Evolutionary conservation across 53 echinoderm and acorn worm species (phyloP).

Genomic region (Patiria pectinifera): DNA sequence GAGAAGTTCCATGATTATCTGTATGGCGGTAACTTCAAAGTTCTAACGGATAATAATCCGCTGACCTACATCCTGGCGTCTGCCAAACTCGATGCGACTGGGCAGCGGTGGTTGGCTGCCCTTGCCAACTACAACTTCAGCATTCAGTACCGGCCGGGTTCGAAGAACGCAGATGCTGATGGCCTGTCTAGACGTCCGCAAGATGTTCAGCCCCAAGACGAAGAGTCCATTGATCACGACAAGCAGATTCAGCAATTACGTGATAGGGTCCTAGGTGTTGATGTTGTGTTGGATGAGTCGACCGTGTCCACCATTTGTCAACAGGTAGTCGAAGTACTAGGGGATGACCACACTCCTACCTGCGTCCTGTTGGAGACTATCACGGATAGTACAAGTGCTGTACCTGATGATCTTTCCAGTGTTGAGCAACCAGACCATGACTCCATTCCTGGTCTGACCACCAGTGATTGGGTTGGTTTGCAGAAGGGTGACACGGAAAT

Average conservation of each 20-base stretch:
- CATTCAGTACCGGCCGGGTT: constrained; percentile 69
- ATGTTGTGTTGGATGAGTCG: constrained; percentile 13
- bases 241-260: not conserved
- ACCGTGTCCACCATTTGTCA: too few species aligned
- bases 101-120: constrained; percentile 74
- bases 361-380: too few species aligned
- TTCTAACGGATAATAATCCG: too few species aligned
- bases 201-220: not conserved
- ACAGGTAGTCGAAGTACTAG: too few species aligned
- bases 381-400: too few species aligned
- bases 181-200: constrained; percentile 53
- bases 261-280: not conserved
- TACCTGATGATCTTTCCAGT: too few species aligned
- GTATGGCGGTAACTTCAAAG: constrained; percentile 65
- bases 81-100: constrained; percentile 68
- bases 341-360: too few species aligned
- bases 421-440: too few species aligned
- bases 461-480: too few species aligned
- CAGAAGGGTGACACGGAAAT: too few species aligned
- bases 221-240: constrained; percentile 14
- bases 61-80: constrained; percentile 64
- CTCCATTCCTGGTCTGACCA: too few species aligned
- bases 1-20: constrained; percentile 72
- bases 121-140: constrained; percentile 62
- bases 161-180: constrained; percentile 69